Base-by-base conservation (phyloP, 92 coral and sea anemone species). In the Pocillopora meandrina region DNA sequence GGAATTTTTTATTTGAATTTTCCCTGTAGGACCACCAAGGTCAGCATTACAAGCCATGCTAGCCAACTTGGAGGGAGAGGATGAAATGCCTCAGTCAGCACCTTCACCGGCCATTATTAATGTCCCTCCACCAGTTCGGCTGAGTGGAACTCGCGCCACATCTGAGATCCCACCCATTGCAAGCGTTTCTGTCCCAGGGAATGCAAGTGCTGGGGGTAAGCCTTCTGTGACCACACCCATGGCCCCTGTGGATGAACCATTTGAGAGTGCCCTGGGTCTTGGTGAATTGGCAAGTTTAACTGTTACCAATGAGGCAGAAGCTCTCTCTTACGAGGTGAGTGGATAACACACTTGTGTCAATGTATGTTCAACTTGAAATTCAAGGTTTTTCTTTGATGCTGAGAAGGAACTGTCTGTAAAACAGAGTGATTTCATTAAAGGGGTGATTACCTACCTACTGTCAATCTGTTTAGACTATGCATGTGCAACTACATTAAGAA, bases 241-340 rank as follows among this genome's bases (percentile, higher is more conserved):
- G 4, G 78, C 93, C 16, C 75, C 93, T 47, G 87, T 75, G 14
- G 93, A 92, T 34, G 99, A 92, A 19, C 94, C 95, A 0, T 83
- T 92, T 71, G 99, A 96, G 47, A 92, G 85, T 83, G 83, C 92
- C 2, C 85, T 96, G 15, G 99, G 98, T 14, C 93, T 96, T 56
- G 99, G 99, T 80, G 99, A 96, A 84, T 89, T 96, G 31, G 99
- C 99, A n/a, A 94, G 95, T 60, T 83, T 96, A 26, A 96, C 99
- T 18, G 98, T 96, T 5, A 89, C 95, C 31, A 96, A 96, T 75
- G 99, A 96, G 80, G 99, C 99, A 1, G 99, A 96, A 79, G 94
- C 99, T 13, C 91, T 96, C 17, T 87, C 92, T 16, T 96, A 96
- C 78, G 98, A 96, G 82, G 99, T 96, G 75, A 17, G 95, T 84